Evolutionary conservation across 2,888 invertebrate species (phyloP).

Genomic region (Holacanthella duospinosa): DNA sequence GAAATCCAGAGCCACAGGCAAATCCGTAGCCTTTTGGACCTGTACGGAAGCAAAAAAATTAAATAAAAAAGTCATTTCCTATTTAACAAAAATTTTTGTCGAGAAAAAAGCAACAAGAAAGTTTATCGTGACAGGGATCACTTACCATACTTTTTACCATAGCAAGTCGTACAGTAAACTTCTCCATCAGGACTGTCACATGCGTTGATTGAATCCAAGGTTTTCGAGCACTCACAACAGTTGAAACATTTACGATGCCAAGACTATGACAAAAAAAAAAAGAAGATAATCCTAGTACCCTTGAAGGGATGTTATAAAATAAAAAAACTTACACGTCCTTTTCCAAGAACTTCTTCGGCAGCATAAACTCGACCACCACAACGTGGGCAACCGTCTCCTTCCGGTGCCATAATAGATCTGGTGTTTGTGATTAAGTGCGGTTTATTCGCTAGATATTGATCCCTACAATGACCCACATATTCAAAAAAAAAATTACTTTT

Average conservation of each 20-base stretch:
- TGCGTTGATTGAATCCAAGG: slow-evolving; percentile 88
- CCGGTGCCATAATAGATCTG: slow-evolving; percentile 63
- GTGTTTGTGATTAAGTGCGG: slow-evolving; percentile 55
- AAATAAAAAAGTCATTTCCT: neutral
- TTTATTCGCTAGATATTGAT: slow-evolving; percentile 37
- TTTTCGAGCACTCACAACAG: slow-evolving; percentile 83
- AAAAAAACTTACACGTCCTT: slow-evolving; percentile 55
- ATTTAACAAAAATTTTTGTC: slow-evolving; percentile 42
- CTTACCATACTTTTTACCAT: slow-evolving; percentile 95
- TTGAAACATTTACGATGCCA: slow-evolving; percentile 93
- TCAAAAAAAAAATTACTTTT: neutral
- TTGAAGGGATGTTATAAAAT: slow-evolving; percentile 2
- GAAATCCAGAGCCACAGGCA: slow-evolving; percentile 86
- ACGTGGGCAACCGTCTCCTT: slow-evolving; percentile 78
- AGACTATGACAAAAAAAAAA: slow-evolving; percentile 46
- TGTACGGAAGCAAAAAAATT: slow-evolving; percentile 2
- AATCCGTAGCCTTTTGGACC: slow-evolving; percentile 58
- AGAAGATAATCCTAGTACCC: neutral
- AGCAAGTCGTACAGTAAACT: slow-evolving; percentile 93
- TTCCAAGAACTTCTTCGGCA: slow-evolving; percentile 86
- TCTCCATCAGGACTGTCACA: slow-evolving; percentile 88
- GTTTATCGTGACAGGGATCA: slow-evolving; percentile 25
- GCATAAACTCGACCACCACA: slow-evolving; percentile 85
- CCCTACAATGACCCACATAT: slow-evolving; percentile 17
- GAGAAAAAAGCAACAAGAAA: slow-evolving; percentile 47